Evolutionary conservation across 2,797 vertebrate species (phyloP).

Genomic region (Scleropages formosus): DNA sequence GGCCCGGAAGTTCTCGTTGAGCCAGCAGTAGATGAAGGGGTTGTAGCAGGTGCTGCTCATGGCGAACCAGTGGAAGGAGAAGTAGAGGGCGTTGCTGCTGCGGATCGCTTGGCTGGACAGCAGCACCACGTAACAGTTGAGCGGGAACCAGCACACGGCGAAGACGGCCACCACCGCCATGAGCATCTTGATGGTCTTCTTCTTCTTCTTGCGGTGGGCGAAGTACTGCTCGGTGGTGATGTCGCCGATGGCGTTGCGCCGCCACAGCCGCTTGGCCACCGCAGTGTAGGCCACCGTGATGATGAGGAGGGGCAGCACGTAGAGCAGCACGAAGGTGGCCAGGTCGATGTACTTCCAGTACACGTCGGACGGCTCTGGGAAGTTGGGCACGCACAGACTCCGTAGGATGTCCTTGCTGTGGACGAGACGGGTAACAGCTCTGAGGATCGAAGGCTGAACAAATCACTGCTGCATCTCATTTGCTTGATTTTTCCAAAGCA

Average conservation of each 20-base stretch:
- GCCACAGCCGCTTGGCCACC: slow-evolving; percentile 85
- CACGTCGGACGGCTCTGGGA: slow-evolving; percentile 86
- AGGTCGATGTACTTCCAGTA: slow-evolving; percentile 92
- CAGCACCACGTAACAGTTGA: slow-evolving; percentile 87
- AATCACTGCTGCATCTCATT: no score
- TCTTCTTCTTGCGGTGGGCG: slow-evolving; percentile 73
- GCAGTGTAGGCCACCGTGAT: slow-evolving; percentile 81
- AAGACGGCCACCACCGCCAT: slow-evolving; percentile 83
- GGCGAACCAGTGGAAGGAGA: slow-evolving; percentile 89
- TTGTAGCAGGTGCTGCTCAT: slow-evolving; percentile 95
- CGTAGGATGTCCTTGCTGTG: slow-evolving; percentile 76
- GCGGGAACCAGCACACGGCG: slow-evolving; percentile 84
- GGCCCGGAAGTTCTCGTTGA: slow-evolving; percentile 81
- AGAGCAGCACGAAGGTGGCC: slow-evolving; percentile 84
- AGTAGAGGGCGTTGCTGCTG: slow-evolving; percentile 83
- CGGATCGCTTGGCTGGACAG: slow-evolving; percentile 82
- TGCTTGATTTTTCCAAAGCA: no score
- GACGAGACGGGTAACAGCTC: no score
- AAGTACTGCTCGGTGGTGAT: slow-evolving; percentile 84
- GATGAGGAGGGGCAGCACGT: slow-evolving; percentile 85
- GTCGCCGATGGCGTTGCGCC: slow-evolving; percentile 81
- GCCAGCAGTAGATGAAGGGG: slow-evolving; percentile 90
- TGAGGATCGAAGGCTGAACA: no score
- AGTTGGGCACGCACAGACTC: slow-evolving; percentile 84
- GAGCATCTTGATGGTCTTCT: slow-evolving; percentile 84